Evolutionary conservation across 2,797 vertebrate species (phyloP).

Genomic region (Alouatta caraya): DNA sequence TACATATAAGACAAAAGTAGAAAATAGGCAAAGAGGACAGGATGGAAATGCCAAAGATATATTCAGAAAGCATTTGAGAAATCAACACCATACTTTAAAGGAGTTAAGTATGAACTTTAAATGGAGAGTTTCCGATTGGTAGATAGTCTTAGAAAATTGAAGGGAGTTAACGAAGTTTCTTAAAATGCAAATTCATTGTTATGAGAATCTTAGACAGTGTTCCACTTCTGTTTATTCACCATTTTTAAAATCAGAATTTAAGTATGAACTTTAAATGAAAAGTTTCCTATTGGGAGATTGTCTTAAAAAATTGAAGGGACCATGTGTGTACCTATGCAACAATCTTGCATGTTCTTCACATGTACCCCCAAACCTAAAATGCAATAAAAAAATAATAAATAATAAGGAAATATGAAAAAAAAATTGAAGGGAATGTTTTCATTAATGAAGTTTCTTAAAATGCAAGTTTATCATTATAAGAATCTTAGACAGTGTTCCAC

Average conservation of each 20-base stretch:
- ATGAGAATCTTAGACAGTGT: background rate
- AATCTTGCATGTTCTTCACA: too few species aligned
- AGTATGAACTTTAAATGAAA: background rate
- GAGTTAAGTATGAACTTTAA: background rate
- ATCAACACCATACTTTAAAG: background rate
- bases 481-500: background rate
- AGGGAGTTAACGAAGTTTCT: background rate
- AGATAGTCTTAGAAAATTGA: background rate
- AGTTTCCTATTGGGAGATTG: background rate
- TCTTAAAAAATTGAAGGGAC: background rate
- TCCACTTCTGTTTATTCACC: background rate
- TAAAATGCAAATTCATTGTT: constrained; percentile 5
- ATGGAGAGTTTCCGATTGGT: background rate
- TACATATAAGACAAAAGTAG: background rate
- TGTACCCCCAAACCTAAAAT: too few species aligned
- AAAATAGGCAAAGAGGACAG: background rate
- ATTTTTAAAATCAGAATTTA: constrained; percentile 11
- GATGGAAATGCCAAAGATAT: background rate
- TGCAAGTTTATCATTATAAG: background rate
- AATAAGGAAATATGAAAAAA: too few species aligned
- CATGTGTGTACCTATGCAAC: too few species aligned
- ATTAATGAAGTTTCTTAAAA: background rate
- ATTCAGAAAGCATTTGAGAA: background rate
- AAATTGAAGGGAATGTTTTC: background rate
- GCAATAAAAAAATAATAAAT: too few species aligned